Evolutionary conservation across 1,140 invertebrate species (phyloP), one percentile per base, ranked within the genome.

Genomic region (Homalodisca vitripennis): DNA sequence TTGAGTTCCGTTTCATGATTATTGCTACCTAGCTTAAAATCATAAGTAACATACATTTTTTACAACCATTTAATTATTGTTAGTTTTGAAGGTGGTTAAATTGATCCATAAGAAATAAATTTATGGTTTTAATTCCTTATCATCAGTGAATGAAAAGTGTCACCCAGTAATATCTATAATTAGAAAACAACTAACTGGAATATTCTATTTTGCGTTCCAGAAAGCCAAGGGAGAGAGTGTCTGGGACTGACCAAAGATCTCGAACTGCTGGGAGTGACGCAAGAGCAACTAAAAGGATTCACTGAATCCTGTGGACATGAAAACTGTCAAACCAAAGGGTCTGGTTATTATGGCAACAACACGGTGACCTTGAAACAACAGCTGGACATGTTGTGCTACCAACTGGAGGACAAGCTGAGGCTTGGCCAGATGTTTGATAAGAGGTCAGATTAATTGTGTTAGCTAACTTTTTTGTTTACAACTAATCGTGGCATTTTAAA

Each of bases 241-340:
- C 67, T 3, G 66, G 55, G n/a, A 3, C 53, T 67, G 22, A 53
- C 69, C 2, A 53, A 62, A 1, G 79, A 80, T 51, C 72, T 82
- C n/a, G 76, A 80, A 24, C 64, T 73, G 17, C 80, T 95, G 0
- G 86, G 86, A 29, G 85, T 89, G 0, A 87, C 86, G 27, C 89
- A 93, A 73, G 91, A 93, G 78, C 88, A 94, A 79, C 81, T 98
- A n/a, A 6, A 90, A 92, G 72, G 90, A 93, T 74, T 90, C 89
- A 67, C 82, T 97, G 2, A 93, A 91, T 77, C 91, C 93, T 0
- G 86, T 89, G n/a, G 94, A 98, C 74, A 88, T 93, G 78, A 93
- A 93, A 76, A 82, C 88, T 10, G 84, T 94, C n/a, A 2, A 89
- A 87, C 70, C 92, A 94, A 76, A 85, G 88, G 72, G 82, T 88